Percentiles rank a stretch among this genome's conserved stretches.
Conservation (phyloP, 2,113 vertebrate genomes). For the Oryzias woworae region DNA sequence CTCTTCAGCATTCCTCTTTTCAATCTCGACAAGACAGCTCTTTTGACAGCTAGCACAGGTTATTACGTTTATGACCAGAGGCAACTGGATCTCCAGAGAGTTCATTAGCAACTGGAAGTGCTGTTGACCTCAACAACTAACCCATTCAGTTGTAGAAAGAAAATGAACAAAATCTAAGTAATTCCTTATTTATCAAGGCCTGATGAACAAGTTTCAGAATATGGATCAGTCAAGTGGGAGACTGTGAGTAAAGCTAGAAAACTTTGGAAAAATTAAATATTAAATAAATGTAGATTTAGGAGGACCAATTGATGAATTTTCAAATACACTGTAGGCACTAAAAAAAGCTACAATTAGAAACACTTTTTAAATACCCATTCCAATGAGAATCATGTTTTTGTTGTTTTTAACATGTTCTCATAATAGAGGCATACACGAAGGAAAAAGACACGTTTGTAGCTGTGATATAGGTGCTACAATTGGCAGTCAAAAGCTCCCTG, state of each 20-base stretch:
- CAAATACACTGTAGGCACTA: no score
- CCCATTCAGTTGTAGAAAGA: slow-evolving; percentile 28
- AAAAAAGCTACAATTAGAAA: no score
- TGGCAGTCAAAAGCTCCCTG: no score
- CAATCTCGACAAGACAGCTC: slow-evolving; percentile 41
- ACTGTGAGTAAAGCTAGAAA: slow-evolving; percentile 2
- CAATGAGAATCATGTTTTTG: no score
- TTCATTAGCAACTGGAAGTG: slow-evolving; percentile 61
- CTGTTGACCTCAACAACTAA: slow-evolving; percentile 44
- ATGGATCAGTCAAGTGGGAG: slow-evolving; percentile 30
- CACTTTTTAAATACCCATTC: no score
- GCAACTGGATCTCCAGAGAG: slow-evolving; percentile 47
- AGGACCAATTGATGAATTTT: no score
- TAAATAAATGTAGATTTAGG: no score
- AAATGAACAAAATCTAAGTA: slow-evolving; percentile 22
- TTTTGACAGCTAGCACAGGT: slow-evolving; percentile 63
- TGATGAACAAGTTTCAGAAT: slow-evolving; percentile 24
- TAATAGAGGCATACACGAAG: no score
- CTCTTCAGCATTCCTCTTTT: slow-evolving; percentile 26
- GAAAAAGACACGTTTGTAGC: no score
- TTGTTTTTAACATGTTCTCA: no score
- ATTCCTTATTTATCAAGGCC: slow-evolving; percentile 36
- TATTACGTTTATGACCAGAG: slow-evolving; percentile 64
- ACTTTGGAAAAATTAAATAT: no score
- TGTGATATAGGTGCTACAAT: no score